Conservation (phyloP, 1,140 invertebrate genomes). For the Coptotermes formosanus region DNA sequence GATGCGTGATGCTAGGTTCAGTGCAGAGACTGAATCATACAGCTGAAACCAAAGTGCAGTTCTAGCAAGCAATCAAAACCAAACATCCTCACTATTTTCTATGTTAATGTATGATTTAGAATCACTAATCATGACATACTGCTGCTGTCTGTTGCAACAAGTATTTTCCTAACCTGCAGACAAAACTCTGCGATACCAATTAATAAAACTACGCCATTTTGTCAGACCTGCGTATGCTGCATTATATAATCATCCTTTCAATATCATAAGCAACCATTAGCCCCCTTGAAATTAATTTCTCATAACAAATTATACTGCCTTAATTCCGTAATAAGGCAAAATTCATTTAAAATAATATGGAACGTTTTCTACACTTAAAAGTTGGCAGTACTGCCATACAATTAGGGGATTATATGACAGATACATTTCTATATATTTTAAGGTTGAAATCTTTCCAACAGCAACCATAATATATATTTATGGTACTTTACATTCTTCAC, state of each 20-base stretch:
- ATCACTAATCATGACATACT: background rate
- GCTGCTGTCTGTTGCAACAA: background rate
- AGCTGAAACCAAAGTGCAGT: too few relatives aligned
- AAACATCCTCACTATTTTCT: background rate
- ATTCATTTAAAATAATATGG: slow-evolving; percentile 2
- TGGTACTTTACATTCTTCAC: background rate
- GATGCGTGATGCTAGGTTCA: background rate
- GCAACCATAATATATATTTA: background rate
- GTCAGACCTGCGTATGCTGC: background rate
- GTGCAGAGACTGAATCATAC: too few relatives aligned
- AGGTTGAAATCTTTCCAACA: background rate
- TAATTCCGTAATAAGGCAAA: background rate
- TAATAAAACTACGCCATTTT: background rate
- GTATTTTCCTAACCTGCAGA: background rate
- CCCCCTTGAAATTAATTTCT: background rate
- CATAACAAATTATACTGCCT: background rate
- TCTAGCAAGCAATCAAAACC: background rate
- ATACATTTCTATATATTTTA: background rate
- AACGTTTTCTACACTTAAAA: slow-evolving; percentile 6
- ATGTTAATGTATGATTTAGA: background rate
- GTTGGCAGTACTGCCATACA: background rate
- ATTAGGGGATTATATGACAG: background rate
- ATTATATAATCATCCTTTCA: background rate
- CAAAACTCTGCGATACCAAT: background rate
- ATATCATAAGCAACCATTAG: background rate